These are phyloP conservation scores for Stenodera caucasica DNA, from an alignment of 2,888 invertebrate species.

Conservation along the genomic window DNA sequence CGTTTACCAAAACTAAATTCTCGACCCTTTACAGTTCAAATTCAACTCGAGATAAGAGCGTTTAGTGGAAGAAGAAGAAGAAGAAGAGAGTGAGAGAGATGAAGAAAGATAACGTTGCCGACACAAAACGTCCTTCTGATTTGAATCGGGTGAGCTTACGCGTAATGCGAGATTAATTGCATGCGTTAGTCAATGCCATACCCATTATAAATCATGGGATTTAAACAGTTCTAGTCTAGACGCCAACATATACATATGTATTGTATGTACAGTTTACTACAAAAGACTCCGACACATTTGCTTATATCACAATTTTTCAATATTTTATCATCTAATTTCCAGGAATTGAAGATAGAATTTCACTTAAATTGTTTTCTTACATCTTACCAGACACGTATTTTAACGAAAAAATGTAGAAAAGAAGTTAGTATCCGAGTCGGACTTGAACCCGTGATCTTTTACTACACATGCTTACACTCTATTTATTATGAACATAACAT, in stretches of 20 bases:
- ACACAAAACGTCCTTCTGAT: conserved; percentile 22
- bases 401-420: too few species aligned
- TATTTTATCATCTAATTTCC: too few species aligned
- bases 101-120: not conserved
- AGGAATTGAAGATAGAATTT: too few species aligned
- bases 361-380: too few species aligned
- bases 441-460: too few species aligned
- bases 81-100: not conserved
- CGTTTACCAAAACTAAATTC: not conserved
- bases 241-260: not conserved
- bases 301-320: too few species aligned
- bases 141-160: conserved; percentile 35
- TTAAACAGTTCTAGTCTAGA: conserved; percentile 31
- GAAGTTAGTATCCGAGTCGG: too few species aligned
- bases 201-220: conserved; percentile 50
- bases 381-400: too few species aligned
- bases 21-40: not conserved
- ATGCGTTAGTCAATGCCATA: conserved; percentile 50
- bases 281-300: too few species aligned
- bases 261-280: too few species aligned
- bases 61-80: not conserved
- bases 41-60: not conserved
- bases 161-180: conserved; percentile 53
- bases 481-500: too few species aligned
- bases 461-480: too few species aligned